Percentiles rank a stretch among this genome's conserved stretches.
These are phyloP conservation scores for Hafferia zeledoni DNA, from an alignment of 2,797 vertebrate species.

Conservation along the genomic window DNA sequence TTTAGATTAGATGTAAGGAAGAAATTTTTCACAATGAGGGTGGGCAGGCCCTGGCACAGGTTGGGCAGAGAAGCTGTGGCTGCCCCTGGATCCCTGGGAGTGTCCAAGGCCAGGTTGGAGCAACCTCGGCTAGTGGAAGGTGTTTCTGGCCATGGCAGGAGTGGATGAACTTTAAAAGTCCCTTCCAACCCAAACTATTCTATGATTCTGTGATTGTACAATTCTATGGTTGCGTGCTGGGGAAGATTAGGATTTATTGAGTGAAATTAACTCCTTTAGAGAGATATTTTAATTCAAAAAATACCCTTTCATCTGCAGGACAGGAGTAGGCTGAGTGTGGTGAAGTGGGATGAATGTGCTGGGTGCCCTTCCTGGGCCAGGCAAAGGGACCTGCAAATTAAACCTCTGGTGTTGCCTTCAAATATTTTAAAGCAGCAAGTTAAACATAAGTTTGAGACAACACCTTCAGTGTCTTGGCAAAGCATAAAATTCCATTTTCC, in stretches of 20 bases:
- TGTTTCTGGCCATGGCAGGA: not conserved
- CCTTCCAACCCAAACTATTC: not conserved
- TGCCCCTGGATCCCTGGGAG: not conserved
- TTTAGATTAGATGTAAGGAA: not conserved
- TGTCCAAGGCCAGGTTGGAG: not conserved
- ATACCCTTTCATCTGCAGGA: not conserved
- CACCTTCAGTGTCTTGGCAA: not conserved
- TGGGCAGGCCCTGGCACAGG: not conserved
- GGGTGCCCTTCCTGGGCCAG: not conserved
- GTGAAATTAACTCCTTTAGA: not conserved
- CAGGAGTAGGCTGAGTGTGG: not conserved
- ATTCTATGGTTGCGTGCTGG: not conserved
- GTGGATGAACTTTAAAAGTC: not conserved
- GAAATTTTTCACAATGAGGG: not conserved
- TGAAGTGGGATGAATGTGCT: not conserved
- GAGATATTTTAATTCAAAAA: not conserved
- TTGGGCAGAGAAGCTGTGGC: not conserved
- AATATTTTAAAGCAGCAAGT: not conserved
- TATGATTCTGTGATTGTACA: not conserved
- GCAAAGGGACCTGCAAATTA: not conserved
- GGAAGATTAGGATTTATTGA: not conserved
- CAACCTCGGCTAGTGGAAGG: not conserved
- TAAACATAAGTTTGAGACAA: not conserved
- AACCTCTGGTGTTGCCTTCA: not conserved
- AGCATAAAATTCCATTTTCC: not conserved